Evolutionary conservation across 2,113 vertebrate species (phyloP).

Genomic region (Coptodon rendalli): DNA sequence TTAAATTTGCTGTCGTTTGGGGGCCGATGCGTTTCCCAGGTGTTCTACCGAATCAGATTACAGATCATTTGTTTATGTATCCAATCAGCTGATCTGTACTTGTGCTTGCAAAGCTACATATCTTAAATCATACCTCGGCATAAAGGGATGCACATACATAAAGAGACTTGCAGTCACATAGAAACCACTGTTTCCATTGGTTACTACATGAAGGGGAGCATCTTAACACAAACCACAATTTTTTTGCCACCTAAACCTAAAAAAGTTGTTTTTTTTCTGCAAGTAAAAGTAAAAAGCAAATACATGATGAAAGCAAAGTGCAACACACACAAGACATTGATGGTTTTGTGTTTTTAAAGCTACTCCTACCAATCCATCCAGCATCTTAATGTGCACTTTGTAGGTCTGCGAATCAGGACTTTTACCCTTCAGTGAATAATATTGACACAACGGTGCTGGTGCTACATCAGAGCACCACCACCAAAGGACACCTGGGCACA

Average conservation of each 20-base stretch:
- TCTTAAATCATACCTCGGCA: neutral
- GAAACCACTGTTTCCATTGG: neutral
- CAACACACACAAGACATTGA: neutral
- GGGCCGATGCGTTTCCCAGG: neutral
- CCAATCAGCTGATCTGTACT: neutral
- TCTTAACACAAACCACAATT: neutral
- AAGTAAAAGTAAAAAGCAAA: neutral
- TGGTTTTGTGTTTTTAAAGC: neutral
- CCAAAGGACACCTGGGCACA: neutral
- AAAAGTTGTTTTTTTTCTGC: rapidly evolving
- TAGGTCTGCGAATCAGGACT: neutral
- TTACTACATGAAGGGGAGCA: neutral
- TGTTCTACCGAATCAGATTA: neutral
- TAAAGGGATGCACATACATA: neutral
- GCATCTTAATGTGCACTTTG: neutral
- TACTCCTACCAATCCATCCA: neutral
- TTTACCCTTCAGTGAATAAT: neutral
- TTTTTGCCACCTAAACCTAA: neutral
- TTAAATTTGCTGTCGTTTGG: neutral
- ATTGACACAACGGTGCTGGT: rapidly evolving
- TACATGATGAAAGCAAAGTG: neutral
- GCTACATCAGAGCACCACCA: neutral
- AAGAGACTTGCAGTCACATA: neutral
- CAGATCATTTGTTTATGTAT: neutral
- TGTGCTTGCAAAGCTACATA: neutral